Conservation (phyloP, 2,113 vertebrate species). For the Neogale vison region DNA sequence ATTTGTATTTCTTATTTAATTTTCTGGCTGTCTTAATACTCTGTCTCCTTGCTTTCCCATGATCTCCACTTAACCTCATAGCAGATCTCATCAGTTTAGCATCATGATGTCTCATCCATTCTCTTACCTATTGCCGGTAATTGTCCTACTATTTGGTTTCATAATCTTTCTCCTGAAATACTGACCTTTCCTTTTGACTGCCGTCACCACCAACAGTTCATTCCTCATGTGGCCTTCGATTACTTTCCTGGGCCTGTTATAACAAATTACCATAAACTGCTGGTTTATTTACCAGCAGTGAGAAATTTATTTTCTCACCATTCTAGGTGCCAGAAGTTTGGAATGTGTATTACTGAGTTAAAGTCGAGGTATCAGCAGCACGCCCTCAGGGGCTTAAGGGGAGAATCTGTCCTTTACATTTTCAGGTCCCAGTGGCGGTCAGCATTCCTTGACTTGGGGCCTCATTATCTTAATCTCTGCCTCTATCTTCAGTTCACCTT, state of each 20-base stretch:
- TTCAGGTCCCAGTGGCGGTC: neutral
- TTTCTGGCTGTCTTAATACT: conserved; percentile 3
- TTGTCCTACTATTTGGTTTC: neutral
- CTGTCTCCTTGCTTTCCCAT: neutral
- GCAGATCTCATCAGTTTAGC: neutral
- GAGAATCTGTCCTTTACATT: neutral
- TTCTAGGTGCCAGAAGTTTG: neutral
- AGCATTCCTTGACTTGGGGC: neutral
- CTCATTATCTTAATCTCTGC: neutral
- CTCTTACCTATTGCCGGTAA: neutral
- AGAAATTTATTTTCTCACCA: neutral
- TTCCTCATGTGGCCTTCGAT: neutral
- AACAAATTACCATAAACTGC: neutral
- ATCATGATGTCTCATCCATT: neutral
- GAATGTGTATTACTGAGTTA: neutral
- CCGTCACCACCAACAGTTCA: neutral
- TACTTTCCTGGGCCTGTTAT: neutral
- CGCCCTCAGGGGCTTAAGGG: neutral
- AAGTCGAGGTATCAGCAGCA: neutral
- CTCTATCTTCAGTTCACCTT: neutral
- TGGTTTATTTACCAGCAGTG: too few species aligned
- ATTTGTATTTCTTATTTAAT: neutral
- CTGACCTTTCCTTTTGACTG: neutral
- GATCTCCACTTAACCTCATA: neutral
- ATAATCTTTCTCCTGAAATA: neutral